Base-by-base conservation (phyloP, 2,797 vertebrate species). In the Oreochromis grahami region DNA sequence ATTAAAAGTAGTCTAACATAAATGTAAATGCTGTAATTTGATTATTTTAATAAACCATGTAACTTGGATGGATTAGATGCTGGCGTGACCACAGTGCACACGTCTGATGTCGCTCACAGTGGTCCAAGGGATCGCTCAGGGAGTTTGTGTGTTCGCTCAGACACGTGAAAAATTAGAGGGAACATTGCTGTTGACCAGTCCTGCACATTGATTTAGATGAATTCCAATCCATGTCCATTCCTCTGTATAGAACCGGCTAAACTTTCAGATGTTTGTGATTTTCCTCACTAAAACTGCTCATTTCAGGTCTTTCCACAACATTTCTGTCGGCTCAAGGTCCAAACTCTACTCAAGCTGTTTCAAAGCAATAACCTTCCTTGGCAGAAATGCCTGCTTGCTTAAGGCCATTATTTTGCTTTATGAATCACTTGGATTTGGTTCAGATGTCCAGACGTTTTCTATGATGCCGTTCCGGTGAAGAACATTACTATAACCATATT, bases 181-280 rank as follows among this genome's bases (percentile, higher is more conserved):
- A n/a, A n/a, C n/a, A n/a, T n/a, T n/a, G n/a, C 63, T 0, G 1
- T 68, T 68, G n/a, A 41, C 36, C 36, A 41, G 63, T 60, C 7
- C 60, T 65, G 60, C 60, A 21, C 19, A 24, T 9, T 68, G 63
- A 1, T 68, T 43, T 68, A 41, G n/a, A 68, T 14, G 63, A 6
- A 68, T 43, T 68, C n/a, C 3, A 0, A 24, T 4, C 63, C 38
- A 43, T 1, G 5, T 9, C 38, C 63, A 24, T 24, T 68, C n/a
- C 12, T 43, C 63, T 24, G n/a, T 43, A 1, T 3, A 43, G 8
- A 68, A 68, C 13, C 5, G 1, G n/a, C 9, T 15, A 68, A 68
- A 68, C 63, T 43, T 5, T 68, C 36, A 24, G n/a, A 0, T 45
- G 65, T 70, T 70, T 26, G 38, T 45, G 65, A 43, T 15, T 70